A percentile compares a stretch with the other conserved stretches of the same genome.
Conservation (phyloP, 2,797 vertebrate species). For the Sternarchorhynchus goeldii region DNA sequence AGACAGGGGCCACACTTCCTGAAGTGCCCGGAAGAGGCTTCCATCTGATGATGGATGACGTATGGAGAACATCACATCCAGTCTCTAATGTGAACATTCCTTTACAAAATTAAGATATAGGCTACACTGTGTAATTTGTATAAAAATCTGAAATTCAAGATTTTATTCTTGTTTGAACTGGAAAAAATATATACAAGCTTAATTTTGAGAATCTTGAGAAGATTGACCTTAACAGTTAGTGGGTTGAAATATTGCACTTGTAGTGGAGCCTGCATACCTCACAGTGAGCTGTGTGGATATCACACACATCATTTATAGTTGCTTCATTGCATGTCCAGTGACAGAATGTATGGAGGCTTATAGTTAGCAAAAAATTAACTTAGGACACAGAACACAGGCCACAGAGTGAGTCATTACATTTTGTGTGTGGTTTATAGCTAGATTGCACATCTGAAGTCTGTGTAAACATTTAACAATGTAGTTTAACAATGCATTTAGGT, state of each 20-base stretch:
- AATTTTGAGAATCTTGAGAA: background rate
- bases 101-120: constrained; percentile 10
- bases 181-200: background rate
- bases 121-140: background rate
- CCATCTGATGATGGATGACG: constrained; percentile 44
- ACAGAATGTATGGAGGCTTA: background rate
- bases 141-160: constrained; percentile 5
- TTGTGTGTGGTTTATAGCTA: background rate
- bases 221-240: background rate
- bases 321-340: background rate
- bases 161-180: background rate
- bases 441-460: background rate
- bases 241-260: background rate
- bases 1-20: constrained; percentile 23
- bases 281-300: background rate
- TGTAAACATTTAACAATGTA: background rate
- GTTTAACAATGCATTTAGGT: background rate
- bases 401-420: background rate
- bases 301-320: background rate
- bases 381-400: background rate
- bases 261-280: no score
- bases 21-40: constrained; percentile 23
- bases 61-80: constrained; percentile 24
- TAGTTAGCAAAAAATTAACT: background rate
- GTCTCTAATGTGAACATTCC: constrained; percentile 27